These are phyloP conservation scores for Hypomesus transpacificus DNA, from an alignment of 2,113 vertebrate species.

Conservation along the genomic window DNA sequence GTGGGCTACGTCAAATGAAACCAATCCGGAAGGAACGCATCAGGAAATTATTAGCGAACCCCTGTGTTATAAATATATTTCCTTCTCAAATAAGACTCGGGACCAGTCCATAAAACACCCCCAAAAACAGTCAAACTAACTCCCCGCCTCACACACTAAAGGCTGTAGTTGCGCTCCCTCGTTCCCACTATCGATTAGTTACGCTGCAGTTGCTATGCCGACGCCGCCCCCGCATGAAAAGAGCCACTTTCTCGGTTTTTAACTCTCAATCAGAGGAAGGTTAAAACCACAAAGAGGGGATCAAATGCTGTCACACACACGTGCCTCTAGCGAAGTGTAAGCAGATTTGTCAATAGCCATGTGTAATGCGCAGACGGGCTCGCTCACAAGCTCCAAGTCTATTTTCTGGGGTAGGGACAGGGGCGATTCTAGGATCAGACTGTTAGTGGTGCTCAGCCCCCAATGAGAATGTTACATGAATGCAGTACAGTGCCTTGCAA, in stretches of 20 bases:
- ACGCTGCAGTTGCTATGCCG: constrained; percentile 26
- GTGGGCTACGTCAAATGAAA: no score
- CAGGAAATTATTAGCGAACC: no score
- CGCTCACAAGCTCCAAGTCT: constrained; percentile 3
- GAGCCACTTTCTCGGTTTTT: constrained; percentile 32
- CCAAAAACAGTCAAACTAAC: background rate
- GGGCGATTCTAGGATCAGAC: no score
- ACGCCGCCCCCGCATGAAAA: constrained; percentile 21
- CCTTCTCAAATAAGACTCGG: no score
- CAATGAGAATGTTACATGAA: no score
- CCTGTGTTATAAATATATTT: constrained; percentile 9
- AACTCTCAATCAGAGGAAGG: constrained; percentile 51
- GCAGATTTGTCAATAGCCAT: constrained; percentile 46
- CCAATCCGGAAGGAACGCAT: no score
- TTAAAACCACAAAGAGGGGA: constrained; percentile 46
- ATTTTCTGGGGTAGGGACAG: constrained; percentile 9
- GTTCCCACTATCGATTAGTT: constrained; percentile 46
- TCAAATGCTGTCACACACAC: constrained; percentile 19
- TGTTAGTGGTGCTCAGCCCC: no score
- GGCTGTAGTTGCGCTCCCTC: background rate
- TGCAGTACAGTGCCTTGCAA: no score
- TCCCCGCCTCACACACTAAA: constrained; percentile 3
- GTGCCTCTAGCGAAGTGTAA: constrained; percentile 25
- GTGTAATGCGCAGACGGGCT: background rate
- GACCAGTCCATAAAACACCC: no score